Evolutionary conservation across 2,113 vertebrate species (phyloP).

Genomic region (Hystrix brachyura): DNA sequence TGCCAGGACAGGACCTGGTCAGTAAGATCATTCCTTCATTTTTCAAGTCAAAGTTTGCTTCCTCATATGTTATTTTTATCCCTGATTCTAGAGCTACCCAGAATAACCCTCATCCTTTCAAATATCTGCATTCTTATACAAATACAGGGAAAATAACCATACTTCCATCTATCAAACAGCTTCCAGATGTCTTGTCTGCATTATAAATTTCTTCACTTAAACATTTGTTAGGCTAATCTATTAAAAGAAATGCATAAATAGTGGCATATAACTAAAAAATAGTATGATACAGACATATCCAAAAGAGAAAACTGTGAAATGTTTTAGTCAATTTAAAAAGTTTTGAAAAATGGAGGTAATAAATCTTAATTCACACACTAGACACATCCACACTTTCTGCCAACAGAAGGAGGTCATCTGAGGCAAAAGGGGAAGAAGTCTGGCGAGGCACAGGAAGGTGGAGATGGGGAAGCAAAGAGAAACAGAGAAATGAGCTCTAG

Average conservation of each 20-base stretch:
- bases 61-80: not conserved
- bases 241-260: slow-evolving; percentile 29
- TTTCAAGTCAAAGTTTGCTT: not conserved
- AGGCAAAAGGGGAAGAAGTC: not conserved
- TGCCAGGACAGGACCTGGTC: not conserved
- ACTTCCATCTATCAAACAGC: not conserved
- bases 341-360: slow-evolving; percentile 28
- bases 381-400: not conserved
- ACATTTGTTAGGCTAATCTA: not conserved
- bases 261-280: not conserved
- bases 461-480: not conserved
- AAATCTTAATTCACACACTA: slow-evolving; percentile 37
- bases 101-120: not conserved
- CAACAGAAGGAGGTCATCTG: not conserved
- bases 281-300: not conserved
- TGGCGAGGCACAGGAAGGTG: not conserved
- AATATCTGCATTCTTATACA: not conserved
- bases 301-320: slow-evolving; percentile 47
- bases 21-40: not conserved
- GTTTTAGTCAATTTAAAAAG: not conserved
- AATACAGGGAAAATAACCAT: not conserved
- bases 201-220: slow-evolving; percentile 5
- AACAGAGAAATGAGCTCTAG: not conserved
- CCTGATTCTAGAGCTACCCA: not conserved
- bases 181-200: slow-evolving; percentile 1